A percentile compares a stretch with the other conserved stretches of the same genome.
Conservation (phyloP, 2,797 vertebrate species). For the Rhincodon typus region DNA sequence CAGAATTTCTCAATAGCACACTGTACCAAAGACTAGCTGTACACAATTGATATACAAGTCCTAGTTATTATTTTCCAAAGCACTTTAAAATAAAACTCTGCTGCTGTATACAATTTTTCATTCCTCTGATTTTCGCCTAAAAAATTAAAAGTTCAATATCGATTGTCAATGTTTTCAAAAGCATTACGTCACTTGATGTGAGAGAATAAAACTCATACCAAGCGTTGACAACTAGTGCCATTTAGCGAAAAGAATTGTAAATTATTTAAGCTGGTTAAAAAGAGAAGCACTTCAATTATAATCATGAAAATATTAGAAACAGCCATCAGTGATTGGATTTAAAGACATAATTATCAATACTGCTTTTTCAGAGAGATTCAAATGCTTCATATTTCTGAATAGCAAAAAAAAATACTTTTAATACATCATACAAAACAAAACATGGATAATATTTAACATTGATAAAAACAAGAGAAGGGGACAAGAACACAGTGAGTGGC, state of each 20-base stretch:
- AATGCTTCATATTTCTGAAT: not conserved
- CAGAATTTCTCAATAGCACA: not conserved
- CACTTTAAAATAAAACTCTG: not conserved
- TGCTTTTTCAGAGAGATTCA: not conserved
- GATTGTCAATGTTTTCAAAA: constrained; percentile 3
- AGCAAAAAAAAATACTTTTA: not conserved
- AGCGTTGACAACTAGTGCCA: constrained; percentile 65
- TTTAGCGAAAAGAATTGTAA: constrained; percentile 66
- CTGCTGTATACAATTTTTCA: not conserved
- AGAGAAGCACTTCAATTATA: constrained; percentile 48
- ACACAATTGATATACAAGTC: not conserved
- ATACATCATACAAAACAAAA: not conserved
- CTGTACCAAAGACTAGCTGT: not conserved
- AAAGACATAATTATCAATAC: not conserved
- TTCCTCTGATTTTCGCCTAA: not conserved
- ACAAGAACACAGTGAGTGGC: not conserved
- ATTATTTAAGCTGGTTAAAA: constrained; percentile 55
- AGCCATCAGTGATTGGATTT: not conserved
- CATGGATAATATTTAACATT: not conserved
- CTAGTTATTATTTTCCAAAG: not conserved
- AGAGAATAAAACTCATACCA: constrained; percentile 66
- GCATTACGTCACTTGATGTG: constrained; percentile 67
- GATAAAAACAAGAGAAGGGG: not conserved
- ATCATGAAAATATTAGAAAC: not conserved
- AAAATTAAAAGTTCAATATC: not conserved